A percentile compares a stretch with the other conserved stretches of the same genome.
phyloP scores from a whole-genome alignment of 2,113 vertebrate species.

The Grammomys surdaster region DNA sequence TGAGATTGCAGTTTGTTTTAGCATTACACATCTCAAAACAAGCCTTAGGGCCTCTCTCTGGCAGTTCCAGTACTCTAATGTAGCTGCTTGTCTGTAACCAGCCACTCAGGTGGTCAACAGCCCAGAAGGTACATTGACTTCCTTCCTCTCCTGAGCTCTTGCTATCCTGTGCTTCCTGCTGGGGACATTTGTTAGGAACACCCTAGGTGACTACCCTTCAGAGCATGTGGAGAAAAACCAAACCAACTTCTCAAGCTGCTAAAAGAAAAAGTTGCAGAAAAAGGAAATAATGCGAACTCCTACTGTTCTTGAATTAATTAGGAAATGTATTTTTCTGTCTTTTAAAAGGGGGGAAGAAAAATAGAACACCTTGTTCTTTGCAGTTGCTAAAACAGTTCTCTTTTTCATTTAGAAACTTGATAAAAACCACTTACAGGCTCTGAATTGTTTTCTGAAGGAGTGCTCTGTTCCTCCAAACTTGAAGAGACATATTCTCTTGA shows the following conservation, averaged over 20 bases:
- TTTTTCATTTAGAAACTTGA: constrained; percentile 70
- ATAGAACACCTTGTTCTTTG: constrained; percentile 62
- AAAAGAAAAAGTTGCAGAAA: constrained; percentile 60
- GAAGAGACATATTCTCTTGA: not conserved
- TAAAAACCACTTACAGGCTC: constrained; percentile 43
- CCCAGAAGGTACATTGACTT: constrained; percentile 34
- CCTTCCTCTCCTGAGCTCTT: not conserved
- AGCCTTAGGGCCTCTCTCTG: not conserved
- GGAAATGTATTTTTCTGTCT: constrained; percentile 66
- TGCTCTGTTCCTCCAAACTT: constrained; percentile 34
- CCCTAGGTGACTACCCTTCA: not conserved
- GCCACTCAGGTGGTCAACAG: constrained; percentile 10
- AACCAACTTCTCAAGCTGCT: constrained; percentile 24
- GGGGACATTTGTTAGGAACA: constrained; percentile 12
- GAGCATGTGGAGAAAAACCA: constrained; percentile 38
- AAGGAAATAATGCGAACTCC: constrained; percentile 66
- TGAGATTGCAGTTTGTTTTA: not conserved
- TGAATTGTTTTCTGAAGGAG: constrained; percentile 5
- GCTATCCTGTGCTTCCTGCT: constrained; percentile 10
- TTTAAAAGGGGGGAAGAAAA: constrained; percentile 33
- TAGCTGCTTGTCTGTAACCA: not conserved
- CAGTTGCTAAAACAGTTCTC: constrained; percentile 56
- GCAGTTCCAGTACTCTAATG: not conserved
- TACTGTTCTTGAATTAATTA: constrained; percentile 68
- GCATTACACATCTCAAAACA: constrained; percentile 17